Evolutionary conservation across 2,888 invertebrate species (phyloP).

Genomic region (Troglohyphantes excavatus): DNA sequence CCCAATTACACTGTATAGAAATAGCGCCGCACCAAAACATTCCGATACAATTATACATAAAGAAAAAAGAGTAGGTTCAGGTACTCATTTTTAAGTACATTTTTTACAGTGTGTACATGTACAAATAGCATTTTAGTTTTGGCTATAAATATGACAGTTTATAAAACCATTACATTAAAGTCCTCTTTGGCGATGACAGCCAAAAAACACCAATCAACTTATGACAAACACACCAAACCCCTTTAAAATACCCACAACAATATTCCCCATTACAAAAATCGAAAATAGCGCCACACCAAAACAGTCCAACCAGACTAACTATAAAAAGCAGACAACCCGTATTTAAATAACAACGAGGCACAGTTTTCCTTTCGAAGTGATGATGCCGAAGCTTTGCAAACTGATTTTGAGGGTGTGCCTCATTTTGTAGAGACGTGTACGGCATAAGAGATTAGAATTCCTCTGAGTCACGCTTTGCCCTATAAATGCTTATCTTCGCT

Average conservation of each 20-base stretch:
- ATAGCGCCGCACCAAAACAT: no score
- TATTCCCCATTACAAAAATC: conserved; percentile 14
- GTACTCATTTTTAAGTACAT: no score
- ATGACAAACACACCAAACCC: no score
- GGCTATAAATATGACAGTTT: no score
- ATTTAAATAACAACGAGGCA: conserved; percentile 55
- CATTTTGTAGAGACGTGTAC: conserved; percentile 43
- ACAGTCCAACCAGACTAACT: conserved; percentile 21
- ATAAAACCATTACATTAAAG: no score
- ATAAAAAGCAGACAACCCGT: conserved; percentile 30
- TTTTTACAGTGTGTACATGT: no score
- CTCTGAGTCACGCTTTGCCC: conserved; percentile 49
- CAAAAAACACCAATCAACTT: not conserved
- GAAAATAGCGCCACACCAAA: conserved; percentile 24
- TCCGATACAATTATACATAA: no score
- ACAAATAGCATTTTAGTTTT: no score
- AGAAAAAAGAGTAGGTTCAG: no score
- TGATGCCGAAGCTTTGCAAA: conserved; percentile 42
- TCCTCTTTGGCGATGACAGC: not conserved
- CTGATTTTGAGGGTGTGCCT: conserved; percentile 59
- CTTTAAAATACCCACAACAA: not conserved
- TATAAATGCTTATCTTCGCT: conserved; percentile 38
- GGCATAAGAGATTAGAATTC: conserved; percentile 31
- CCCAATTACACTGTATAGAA: no score
- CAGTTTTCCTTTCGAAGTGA: conserved; percentile 35